Evolutionary conservation across 2,113 vertebrate species (phyloP), one percentile per base, ranked within the genome.

Genomic region (Pseudorhombus dupliciocellatus): DNA sequence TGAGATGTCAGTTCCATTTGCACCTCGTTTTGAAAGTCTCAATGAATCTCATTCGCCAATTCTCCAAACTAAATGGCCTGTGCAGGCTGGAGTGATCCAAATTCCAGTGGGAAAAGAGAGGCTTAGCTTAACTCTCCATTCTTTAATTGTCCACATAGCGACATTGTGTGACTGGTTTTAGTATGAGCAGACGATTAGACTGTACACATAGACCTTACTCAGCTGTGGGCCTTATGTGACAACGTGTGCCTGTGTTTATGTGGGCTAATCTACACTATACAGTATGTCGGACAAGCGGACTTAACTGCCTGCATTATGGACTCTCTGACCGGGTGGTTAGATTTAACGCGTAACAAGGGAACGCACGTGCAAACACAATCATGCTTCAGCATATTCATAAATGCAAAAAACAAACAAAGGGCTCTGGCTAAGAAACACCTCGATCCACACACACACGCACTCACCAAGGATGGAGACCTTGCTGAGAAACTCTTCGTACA

Each of bases 401-500:
- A 64, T 3, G 52, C n/a, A 70, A 8, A 56, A 56, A 61, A 75
- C 16, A 50, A 57, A 46, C n/a, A 52, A 37, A 31, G n/a, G 1
- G n/a, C 20, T 28, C 28, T 10, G n/a, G 21, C 11, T 4, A 2
- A 22, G n/a, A 2, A 3, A 60, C 22, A 20, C 22, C 1, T 15
- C n/a, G 21, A 55, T 37, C 4, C 26, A 20, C 16, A 25, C 18
- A n/a, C 3, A n/a, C 31, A 71, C n/a, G n/a, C 26, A 80, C 96
- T 95, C 85, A 99, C 97, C 97, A 57, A 98, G 93, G 91, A 99
- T 99, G 91, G 97, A 98, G 80, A 99, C 97, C 77, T 97, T 98
- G 94, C 96, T 97, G 46, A 99, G 93, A 88, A 99, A 98, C 73
- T 98, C 96, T 92, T 98, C 96, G 1, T 98, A 99, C 97, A 98